These are phyloP conservation scores for Synodontis membranacea DNA, from an alignment of 2,113 vertebrate genomes.

Conservation along the genomic window DNA sequence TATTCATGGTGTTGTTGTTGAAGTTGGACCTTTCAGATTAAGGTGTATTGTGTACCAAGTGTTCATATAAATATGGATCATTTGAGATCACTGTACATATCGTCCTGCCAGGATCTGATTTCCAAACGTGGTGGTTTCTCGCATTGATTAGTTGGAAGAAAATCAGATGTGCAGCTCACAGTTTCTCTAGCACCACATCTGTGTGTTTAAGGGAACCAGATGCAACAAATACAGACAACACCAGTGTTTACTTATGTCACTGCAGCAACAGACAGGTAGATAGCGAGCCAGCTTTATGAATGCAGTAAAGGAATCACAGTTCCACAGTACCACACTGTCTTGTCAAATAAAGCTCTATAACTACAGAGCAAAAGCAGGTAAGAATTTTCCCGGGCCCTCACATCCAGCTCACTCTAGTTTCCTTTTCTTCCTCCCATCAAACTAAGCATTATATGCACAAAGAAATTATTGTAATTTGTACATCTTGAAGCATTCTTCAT, in stretches of 20 bases:
- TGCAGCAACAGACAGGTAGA: slow-evolving; percentile 5
- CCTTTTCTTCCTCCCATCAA: too few species aligned
- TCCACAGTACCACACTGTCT: neutral
- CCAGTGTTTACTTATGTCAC: neutral
- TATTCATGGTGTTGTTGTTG: neutral
- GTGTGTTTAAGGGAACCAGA: slow-evolving; percentile 7
- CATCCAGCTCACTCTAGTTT: neutral
- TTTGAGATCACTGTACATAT: too few species aligned
- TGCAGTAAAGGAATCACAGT: neutral
- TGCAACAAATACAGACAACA: neutral
- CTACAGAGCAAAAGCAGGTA: neutral
- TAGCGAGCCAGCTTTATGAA: slow-evolving; percentile 7
- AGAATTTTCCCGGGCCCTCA: too few species aligned
- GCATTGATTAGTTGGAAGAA: neutral
- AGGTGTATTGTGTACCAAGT: neutral
- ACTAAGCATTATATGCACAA: neutral
- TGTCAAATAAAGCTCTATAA: neutral
- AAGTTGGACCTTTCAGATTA: neutral
- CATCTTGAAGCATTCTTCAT: neutral
- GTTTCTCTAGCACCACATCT: neutral
- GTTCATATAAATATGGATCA: neutral
- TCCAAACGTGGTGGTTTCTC: neutral
- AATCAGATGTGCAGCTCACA: neutral
- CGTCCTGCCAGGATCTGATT: neutral
- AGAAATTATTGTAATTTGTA: neutral